Conservation (phyloP, 1,140 invertebrate genomes). For the Aporrectodea caliginosa region DNA sequence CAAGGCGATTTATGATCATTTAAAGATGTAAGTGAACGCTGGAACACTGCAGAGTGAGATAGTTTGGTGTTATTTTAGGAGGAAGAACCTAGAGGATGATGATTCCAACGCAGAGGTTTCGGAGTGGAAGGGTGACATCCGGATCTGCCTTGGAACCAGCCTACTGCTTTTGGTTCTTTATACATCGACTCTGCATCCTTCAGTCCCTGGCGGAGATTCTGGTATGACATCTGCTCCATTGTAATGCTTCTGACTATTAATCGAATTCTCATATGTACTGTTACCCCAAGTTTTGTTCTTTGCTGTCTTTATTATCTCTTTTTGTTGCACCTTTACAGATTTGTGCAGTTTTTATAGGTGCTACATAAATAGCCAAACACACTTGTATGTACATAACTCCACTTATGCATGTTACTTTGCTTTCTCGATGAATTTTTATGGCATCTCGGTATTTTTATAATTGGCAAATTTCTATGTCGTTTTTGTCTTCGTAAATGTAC, state of each 20-base stretch:
- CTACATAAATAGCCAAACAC: too few species aligned
- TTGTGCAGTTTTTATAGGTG: too few species aligned
- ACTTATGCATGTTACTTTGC: too few species aligned
- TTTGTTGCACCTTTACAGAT: too few species aligned
- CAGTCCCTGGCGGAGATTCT: slow-evolving; percentile 46
- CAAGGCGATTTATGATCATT: too few species aligned
- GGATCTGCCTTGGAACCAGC: not conserved
- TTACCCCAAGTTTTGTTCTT: too few species aligned
- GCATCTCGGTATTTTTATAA: not conserved
- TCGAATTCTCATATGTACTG: too few species aligned
- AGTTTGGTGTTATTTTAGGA: not conserved
- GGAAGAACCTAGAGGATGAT: not conserved
- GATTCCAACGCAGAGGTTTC: not conserved
- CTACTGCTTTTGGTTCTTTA: slow-evolving; percentile 35
- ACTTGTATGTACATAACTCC: too few species aligned
- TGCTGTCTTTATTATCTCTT: too few species aligned
- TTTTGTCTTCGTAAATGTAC: not conserved
- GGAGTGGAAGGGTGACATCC: not conserved
- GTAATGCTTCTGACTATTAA: not conserved
- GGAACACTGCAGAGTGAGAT: too few species aligned
- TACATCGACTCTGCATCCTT: slow-evolving; percentile 40
- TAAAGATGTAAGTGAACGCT: too few species aligned
- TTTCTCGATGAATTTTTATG: too few species aligned
- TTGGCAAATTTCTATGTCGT: slow-evolving; percentile 5
- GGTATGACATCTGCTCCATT: slow-evolving; percentile 33